phyloP scores from a whole-genome alignment of 2,797 vertebrate genomes.

The Phrynocephalus guinanensis region DNA sequence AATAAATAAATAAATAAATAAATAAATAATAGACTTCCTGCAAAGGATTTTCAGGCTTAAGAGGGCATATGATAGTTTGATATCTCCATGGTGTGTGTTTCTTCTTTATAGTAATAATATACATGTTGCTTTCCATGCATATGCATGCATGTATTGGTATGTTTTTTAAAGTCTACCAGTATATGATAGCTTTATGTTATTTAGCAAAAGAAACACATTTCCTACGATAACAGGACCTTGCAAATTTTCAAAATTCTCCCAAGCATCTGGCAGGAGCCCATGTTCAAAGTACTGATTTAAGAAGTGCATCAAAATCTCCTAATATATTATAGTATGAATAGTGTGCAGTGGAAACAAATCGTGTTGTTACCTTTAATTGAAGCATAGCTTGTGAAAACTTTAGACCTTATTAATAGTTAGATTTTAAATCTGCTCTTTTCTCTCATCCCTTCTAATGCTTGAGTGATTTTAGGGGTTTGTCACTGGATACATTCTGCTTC shows the following conservation, averaged over 20 bases:
- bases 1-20: too few relatives aligned
- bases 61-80: neutral
- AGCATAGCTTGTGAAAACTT: constrained; percentile 6
- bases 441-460: neutral
- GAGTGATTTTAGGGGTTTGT: neutral
- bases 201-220: constrained; percentile 15
- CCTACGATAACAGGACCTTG: constrained; percentile 1
- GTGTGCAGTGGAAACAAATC: neutral
- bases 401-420: neutral
- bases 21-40: too few relatives aligned
- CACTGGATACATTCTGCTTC: too few relatives aligned
- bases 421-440: neutral
- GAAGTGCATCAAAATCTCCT: neutral
- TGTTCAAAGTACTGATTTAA: constrained; percentile 9
- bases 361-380: constrained; percentile 3
- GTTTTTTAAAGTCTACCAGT: constrained; percentile 11
- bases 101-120: too few relatives aligned
- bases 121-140: too few relatives aligned
- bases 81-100: neutral
- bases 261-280: neutral
- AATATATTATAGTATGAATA: constrained; percentile 7
- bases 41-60: neutral
- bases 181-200: constrained; percentile 22
- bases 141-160: neutral
- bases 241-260: constrained; percentile 20